These are phyloP conservation scores for Andrena dorsata DNA, from an alignment of 2,888 invertebrate genomes.

Conservation along the genomic window DNA sequence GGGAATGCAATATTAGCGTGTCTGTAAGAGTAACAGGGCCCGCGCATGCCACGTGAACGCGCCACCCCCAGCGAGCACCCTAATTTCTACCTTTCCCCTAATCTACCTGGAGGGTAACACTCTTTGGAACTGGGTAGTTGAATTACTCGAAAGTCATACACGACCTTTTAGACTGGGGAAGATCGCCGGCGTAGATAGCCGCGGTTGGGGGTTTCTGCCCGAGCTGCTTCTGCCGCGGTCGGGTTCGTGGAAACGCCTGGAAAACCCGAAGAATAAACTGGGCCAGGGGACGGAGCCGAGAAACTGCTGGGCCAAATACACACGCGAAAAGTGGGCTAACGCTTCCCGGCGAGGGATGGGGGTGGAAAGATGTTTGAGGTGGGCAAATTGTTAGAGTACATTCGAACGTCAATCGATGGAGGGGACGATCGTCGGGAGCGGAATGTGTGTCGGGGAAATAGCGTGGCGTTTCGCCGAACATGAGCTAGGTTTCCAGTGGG, in stretches of 20 bases:
- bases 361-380: not conserved
- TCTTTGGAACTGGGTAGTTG: slow-evolving; percentile 53
- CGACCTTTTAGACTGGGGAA: slow-evolving; percentile 27
- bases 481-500: no score
- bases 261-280: slow-evolving; percentile 25
- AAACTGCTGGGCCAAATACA: not conserved
- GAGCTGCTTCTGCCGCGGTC: not conserved
- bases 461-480: no score
- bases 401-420: no score
- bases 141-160: slow-evolving; percentile 47
- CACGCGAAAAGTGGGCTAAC: not conserved
- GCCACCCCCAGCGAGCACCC: slow-evolving; percentile 9
- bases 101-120: slow-evolving; percentile 43
- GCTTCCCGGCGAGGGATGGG: not conserved
- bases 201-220: slow-evolving; percentile 7
- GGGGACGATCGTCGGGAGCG: no score
- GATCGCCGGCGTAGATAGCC: slow-evolving; percentile 42
- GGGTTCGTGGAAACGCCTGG: slow-evolving; percentile 6
- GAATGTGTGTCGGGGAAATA: no score
- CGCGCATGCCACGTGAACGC: slow-evolving; percentile 60
- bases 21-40: slow-evolving; percentile 48
- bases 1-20: slow-evolving; percentile 30
- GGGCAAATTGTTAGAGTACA: no score
- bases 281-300: not conserved
- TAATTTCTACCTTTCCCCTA: slow-evolving; percentile 57